A percentile compares a stretch with the other conserved stretches of the same genome.
These are phyloP conservation scores for Girardinus metallicus DNA, from an alignment of 2,797 vertebrate genomes.

Conservation along the genomic window DNA sequence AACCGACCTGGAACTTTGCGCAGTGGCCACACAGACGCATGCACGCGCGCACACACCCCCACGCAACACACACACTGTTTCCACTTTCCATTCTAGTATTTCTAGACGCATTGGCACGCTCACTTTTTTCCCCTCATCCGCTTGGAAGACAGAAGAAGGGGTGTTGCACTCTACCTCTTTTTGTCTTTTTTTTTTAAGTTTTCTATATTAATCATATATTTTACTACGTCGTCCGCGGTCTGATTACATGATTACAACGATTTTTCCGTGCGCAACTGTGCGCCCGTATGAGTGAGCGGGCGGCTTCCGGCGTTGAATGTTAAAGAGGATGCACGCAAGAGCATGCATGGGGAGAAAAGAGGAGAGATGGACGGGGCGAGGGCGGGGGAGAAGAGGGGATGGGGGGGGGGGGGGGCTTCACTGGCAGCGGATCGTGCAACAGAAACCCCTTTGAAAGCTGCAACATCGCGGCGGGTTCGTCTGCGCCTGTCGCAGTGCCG, in stretches of 20 bases:
- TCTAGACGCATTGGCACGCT: neutral
- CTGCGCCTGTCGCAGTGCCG: conserved; percentile 70
- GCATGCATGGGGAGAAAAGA: conserved; percentile 15
- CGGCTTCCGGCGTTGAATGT: conserved; percentile 66
- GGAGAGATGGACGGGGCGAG: conserved; percentile 17
- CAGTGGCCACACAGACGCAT: conserved; percentile 50
- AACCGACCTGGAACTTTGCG: conserved; percentile 77
- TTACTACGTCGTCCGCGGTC: conserved; percentile 12
- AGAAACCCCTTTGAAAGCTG: conserved; percentile 64
- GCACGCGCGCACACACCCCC: neutral
- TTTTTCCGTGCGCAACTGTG: conserved; percentile 31
- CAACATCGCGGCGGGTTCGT: conserved; percentile 52
- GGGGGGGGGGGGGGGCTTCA: neutral
- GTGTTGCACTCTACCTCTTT: conserved; percentile 28
- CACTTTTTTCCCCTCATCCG: neutral
- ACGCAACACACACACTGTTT: conserved; percentile 31
- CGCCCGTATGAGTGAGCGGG: conserved; percentile 59
- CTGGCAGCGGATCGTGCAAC: conserved; percentile 53
- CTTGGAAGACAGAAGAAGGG: neutral
- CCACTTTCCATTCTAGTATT: conserved; percentile 9
- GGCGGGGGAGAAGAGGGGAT: conserved; percentile 4
- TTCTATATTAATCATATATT: neutral
- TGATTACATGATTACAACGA: conserved; percentile 14
- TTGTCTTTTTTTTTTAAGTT: conserved; percentile 34
- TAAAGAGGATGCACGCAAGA: conserved; percentile 67